Evolutionary conservation across 1,140 invertebrate species (phyloP).

Genomic region (Tetramorium simillimum): DNA sequence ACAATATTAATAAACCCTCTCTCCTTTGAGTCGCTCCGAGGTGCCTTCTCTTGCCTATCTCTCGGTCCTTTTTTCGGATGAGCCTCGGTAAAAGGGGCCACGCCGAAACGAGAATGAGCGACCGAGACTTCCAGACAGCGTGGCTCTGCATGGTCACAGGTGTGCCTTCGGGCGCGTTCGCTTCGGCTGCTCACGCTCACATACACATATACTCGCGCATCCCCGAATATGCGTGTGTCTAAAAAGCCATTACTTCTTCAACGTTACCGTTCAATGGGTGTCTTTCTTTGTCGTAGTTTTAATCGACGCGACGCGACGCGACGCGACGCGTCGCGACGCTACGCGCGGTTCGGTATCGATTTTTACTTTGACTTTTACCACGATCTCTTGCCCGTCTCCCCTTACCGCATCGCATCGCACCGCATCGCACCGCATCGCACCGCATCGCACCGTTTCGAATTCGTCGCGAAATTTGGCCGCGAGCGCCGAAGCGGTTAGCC

Average conservation of each 20-base stretch:
- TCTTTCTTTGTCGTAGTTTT: constrained; percentile 31
- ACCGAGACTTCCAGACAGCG: constrained; percentile 64
- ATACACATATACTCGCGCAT: background rate
- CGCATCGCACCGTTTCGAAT: constrained; percentile 51
- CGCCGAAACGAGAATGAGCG: constrained; percentile 60
- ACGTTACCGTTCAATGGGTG: constrained; percentile 15
- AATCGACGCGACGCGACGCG: background rate
- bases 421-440: background rate
- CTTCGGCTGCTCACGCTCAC: constrained; percentile 15
- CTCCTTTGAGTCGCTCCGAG: constrained; percentile 27
- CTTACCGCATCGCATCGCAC: background rate
- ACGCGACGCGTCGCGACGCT: no score
- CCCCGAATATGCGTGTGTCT: constrained; percentile 1
- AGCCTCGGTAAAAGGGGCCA: constrained; percentile 51
- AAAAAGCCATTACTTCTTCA: constrained; percentile 52
- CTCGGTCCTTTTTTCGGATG: constrained; percentile 51
- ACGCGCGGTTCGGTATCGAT: constrained; percentile 14
- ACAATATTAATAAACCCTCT: constrained; percentile 60
- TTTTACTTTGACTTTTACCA: constrained; percentile 25
- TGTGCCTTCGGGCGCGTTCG: constrained; percentile 61
- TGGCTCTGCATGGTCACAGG: constrained; percentile 65
- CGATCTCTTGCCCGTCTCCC: constrained; percentile 2
- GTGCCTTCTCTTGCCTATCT: constrained; percentile 38
- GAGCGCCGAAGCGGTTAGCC: constrained; percentile 60
- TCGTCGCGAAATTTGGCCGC: constrained; percentile 60